Evolutionary conservation across 2,797 vertebrate genomes (phyloP), one percentile per base, ranked within the genome.

Genomic region (Pterois miles): DNA sequence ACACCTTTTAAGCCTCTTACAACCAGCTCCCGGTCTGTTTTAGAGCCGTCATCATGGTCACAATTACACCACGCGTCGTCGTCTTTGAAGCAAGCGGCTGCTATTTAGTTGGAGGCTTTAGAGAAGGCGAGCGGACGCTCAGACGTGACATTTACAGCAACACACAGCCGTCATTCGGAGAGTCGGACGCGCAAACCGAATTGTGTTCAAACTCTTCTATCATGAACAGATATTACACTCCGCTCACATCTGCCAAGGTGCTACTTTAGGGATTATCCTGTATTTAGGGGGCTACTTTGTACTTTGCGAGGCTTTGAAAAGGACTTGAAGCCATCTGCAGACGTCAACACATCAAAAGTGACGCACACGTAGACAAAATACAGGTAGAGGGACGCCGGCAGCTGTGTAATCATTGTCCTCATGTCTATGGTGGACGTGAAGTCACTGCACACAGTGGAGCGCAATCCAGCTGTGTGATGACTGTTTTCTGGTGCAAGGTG

Each of bases 181-280:
- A 2, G 9, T 54, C 16, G 1, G 25, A 38, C 14, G 12, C 40
- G 36, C 52, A 34, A 38, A 43, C 29, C n/a, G 50, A 20, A 27
- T 4, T 16, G 50, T 57, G 71, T 22, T 1, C 11, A 34, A 27
- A 27, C 56, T 9, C 14, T 2, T 43, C 56, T 6, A 18, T 43
- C 29, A n/a, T 6, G 64, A 73, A 0, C 34, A 31, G 59, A 57
- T 65, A 57, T 65, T 18, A 74, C 64, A 1, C 69, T n/a, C 25
- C 60, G 73, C 83, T 54, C 48, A 71, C 80, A 76, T 76, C 74
- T 71, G 81, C 80, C 74, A 70, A 73, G 86, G 87, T 86, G 86
- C 86, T 80, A 82, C 83, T 92, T 93, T 85, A 46, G 50, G 78
- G 89, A 89, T 93, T 81, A 91, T 78, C 76, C 72, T 78, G 89